Conservation (phyloP, 2,113 vertebrate species). For the Syngnathoides biaculeatus region DNA sequence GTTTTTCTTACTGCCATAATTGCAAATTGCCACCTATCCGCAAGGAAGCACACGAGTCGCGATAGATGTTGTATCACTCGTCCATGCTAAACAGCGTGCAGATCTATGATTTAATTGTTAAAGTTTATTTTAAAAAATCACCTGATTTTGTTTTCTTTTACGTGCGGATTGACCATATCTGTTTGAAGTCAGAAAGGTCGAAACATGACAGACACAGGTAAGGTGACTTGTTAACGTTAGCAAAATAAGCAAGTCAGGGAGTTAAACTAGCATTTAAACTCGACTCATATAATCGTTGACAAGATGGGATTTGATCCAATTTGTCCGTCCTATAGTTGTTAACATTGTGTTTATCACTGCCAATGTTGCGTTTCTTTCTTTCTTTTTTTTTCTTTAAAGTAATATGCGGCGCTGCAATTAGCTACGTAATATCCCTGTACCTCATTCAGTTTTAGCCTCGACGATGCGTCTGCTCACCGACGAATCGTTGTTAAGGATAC, state of each 20-base stretch:
- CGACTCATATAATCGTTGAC: not conserved
- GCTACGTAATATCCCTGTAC: not conserved
- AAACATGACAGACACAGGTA: conserved; percentile 59
- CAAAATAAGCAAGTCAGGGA: conserved; percentile 22
- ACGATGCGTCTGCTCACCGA: not conserved
- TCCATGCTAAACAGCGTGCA: conserved; percentile 8
- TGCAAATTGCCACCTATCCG: not conserved
- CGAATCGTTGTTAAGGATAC: not conserved
- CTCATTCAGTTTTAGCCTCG: not conserved
- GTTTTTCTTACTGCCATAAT: not conserved
- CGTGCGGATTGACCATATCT: not conserved
- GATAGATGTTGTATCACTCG: conserved; percentile 3
- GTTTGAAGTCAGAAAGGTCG: not conserved
- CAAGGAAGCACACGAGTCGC: conserved; percentile 38
- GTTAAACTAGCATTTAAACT: not conserved
- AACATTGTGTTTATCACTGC: not conserved
- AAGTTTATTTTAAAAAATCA: not conserved
- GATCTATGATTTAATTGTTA: not conserved
- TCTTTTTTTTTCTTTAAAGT: too few species aligned
- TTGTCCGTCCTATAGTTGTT: not conserved
- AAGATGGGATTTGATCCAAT: not conserved
- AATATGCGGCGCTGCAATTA: not conserved
- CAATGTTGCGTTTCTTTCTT: not conserved
- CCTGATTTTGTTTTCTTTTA: not conserved
- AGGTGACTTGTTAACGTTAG: conserved; percentile 43